phyloP scores from a whole-genome alignment of 1,140 invertebrate genomes.

The Drosophila teissieri region DNA sequence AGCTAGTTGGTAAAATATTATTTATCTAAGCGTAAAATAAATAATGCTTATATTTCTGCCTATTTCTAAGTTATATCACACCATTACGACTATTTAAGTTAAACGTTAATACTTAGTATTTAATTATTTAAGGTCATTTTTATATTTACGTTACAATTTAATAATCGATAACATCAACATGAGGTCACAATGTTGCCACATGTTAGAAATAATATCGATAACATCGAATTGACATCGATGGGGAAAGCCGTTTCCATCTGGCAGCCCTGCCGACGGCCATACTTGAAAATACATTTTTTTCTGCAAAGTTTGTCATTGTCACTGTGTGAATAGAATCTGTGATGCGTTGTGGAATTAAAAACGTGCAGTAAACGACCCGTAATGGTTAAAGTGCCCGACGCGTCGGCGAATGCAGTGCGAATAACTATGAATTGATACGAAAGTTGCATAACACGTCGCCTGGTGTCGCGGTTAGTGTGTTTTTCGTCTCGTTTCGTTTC shows the following conservation, averaged over 20 bases:
- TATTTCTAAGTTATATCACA: no score
- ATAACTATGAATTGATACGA: conserved; percentile 71
- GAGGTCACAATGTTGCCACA: background rate
- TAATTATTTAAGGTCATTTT: no score
- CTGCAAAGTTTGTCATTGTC: conserved; percentile 55
- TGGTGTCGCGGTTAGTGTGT: conserved; percentile 57
- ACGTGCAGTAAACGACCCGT: conserved; percentile 29
- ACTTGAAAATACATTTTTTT: conserved; percentile 53
- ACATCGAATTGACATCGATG: background rate
- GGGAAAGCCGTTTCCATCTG: background rate
- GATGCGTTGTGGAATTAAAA: conserved; percentile 39
- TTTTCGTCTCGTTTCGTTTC: conserved; percentile 43
- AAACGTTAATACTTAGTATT: no score
- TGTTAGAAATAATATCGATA: conserved; percentile 15
- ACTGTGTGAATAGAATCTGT: conserved; percentile 33
- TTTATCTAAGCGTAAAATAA: no score
- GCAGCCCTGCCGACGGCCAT: conserved; percentile 27
- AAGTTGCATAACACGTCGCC: conserved; percentile 75
- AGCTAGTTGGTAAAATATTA: no score
- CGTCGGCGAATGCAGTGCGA: conserved; percentile 37
- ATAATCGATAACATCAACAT: background rate
- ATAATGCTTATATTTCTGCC: no score
- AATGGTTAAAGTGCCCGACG: conserved; percentile 40
- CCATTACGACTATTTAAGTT: no score
- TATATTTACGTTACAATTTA: background rate